These are phyloP conservation scores for Heliangelus exortis DNA, from an alignment of 2,797 vertebrate species.

Conservation along the genomic window DNA sequence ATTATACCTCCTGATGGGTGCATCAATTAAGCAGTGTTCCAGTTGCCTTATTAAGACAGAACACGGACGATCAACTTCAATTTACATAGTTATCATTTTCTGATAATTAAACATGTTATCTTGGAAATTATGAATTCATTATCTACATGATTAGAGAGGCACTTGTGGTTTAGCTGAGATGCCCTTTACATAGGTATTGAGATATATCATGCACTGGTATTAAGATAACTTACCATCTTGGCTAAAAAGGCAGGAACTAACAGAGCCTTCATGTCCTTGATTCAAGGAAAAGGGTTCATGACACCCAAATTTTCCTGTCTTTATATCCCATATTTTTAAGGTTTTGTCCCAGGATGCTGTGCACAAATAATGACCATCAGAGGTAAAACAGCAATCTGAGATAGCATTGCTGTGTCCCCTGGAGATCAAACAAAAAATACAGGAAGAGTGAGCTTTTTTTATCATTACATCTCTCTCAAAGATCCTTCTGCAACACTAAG, in stretches of 20 bases:
- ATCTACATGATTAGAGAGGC: background rate
- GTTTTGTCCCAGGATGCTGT: slow-evolving; percentile 84
- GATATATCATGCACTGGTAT: background rate
- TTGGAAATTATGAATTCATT: background rate
- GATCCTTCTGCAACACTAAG: background rate
- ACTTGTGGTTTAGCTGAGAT: background rate
- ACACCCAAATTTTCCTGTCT: slow-evolving; percentile 73
- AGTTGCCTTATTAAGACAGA: background rate
- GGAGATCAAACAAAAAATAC: slow-evolving; percentile 24
- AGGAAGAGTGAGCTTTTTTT: background rate
- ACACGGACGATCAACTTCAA: background rate
- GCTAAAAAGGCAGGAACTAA: slow-evolving; percentile 83
- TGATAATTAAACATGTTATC: background rate
- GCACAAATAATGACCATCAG: slow-evolving; percentile 79
- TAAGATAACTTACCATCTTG: slow-evolving; percentile 75
- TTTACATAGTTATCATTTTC: background rate
- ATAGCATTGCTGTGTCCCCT: slow-evolving; percentile 80
- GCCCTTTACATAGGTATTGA: background rate
- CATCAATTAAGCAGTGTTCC: background rate
- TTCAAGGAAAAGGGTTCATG: slow-evolving; percentile 66
- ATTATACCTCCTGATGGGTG: background rate
- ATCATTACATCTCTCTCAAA: background rate
- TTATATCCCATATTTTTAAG: slow-evolving; percentile 83
- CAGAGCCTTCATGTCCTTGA: slow-evolving; percentile 75
- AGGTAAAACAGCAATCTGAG: slow-evolving; percentile 83